Conservation (phyloP, 2,888 invertebrate species). For the Lasioglossum oenotherae region DNA sequence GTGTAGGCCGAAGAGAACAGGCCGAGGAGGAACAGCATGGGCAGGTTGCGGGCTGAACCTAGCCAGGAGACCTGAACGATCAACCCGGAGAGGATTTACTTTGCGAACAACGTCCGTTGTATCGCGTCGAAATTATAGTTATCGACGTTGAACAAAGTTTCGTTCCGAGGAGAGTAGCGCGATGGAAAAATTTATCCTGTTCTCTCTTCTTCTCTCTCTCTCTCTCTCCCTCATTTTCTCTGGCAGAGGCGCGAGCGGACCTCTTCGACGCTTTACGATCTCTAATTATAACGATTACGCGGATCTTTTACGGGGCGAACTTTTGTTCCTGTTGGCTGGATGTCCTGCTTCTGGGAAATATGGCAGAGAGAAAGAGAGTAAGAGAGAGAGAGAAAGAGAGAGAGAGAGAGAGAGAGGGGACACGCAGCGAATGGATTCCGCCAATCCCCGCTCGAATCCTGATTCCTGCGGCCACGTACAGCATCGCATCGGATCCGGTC, state of each 20-base stretch:
- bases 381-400: slow-evolving; percentile 16
- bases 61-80: not conserved
- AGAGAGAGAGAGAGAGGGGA: slow-evolving; percentile 25
- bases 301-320: slow-evolving; percentile 63
- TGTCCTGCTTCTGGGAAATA: slow-evolving; percentile 65
- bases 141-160: slow-evolving; percentile 63
- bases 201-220: not conserved
- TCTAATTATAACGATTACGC: slow-evolving; percentile 74
- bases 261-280: slow-evolving; percentile 68
- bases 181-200: slow-evolving; percentile 2
- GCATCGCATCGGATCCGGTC: slow-evolving; percentile 18
- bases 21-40: not conserved
- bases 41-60: not conserved
- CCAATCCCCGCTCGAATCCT: slow-evolving; percentile 54
- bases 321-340: slow-evolving; percentile 61
- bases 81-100: slow-evolving; percentile 13
- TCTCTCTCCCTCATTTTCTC: not conserved
- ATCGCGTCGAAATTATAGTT: slow-evolving; percentile 55
- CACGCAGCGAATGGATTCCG: slow-evolving; percentile 34
- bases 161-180: slow-evolving; percentile 32
- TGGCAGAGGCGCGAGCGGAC: slow-evolving; percentile 43
- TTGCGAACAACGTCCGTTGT: not conserved
- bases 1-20: not conserved
- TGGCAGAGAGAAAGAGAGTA: slow-evolving; percentile 14
- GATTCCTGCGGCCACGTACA: slow-evolving; percentile 25